Conservation (phyloP, 1,140 invertebrate species). For the Harpegnathos saltator region DNA sequence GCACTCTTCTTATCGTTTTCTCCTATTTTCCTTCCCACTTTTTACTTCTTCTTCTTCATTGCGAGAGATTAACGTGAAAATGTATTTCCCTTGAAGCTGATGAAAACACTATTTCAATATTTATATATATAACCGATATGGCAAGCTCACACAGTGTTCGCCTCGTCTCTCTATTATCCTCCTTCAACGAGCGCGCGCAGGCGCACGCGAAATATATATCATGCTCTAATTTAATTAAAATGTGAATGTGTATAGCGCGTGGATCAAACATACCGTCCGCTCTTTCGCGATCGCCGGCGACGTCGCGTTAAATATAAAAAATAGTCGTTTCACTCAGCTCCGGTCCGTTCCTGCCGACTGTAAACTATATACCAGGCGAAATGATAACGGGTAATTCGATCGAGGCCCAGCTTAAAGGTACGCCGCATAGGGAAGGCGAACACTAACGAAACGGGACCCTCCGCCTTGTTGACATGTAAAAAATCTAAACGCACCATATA, state of each 20-base stretch:
- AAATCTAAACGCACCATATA: conserved; percentile 79
- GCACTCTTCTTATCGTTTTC: conserved; percentile 35
- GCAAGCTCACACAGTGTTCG: not conserved
- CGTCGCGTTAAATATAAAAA: conserved; percentile 55
- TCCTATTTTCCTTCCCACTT: too few relatives aligned
- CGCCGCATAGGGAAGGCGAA: conserved; percentile 58
- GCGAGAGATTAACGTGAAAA: conserved; percentile 57
- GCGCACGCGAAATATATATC: too few relatives aligned
- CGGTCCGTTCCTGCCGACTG: conserved; percentile 36
- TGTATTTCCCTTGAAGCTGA: conserved; percentile 57
- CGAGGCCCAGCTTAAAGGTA: conserved; percentile 39
- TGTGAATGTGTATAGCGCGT: not conserved
- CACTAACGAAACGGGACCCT: conserved; percentile 66
- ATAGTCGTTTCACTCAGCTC: conserved; percentile 66
- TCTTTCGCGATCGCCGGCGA: not conserved
- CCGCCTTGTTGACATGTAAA: conserved; percentile 76
- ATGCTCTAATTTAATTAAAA: not conserved
- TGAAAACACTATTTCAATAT: conserved; percentile 52
- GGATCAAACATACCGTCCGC: conserved; percentile 2
- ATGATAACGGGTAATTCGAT: conserved; percentile 26
- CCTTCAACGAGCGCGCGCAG: not conserved
- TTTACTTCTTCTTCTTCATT: not conserved
- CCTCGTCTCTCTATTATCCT: not conserved
- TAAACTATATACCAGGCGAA: conserved; percentile 47
- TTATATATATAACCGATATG: conserved; percentile 37